Evolutionary conservation across 2,888 invertebrate genomes (phyloP).

Genomic region (Drosophila barbarae): DNA sequence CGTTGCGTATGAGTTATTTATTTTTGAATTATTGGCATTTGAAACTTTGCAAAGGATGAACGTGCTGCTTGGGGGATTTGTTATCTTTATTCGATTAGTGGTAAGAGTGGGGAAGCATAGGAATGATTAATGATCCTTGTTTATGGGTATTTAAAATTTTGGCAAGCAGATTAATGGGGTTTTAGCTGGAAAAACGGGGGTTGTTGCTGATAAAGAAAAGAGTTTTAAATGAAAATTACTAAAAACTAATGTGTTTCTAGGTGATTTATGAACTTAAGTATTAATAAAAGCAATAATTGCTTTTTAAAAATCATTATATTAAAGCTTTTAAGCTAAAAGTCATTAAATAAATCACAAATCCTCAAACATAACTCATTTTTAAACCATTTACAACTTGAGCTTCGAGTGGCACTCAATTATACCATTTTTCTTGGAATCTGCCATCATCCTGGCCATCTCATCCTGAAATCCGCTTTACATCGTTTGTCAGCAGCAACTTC

Average conservation of each 20-base stretch:
- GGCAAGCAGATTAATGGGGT: conserved; percentile 24
- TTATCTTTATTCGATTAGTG: conserved; percentile 28
- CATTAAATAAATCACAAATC: background rate
- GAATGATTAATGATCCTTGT: conserved; percentile 24
- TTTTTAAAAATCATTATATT: background rate
- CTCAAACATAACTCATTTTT: background rate
- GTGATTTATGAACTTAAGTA: background rate
- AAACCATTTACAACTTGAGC: background rate
- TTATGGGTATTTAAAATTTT: conserved; percentile 30
- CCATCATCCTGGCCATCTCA: conserved; percentile 27
- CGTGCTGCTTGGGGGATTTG: conserved; percentile 29
- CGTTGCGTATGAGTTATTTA: conserved; percentile 69
- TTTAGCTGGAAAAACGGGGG: background rate
- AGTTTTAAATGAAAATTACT: background rate
- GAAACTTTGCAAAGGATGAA: conserved; percentile 40
- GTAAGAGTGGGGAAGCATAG: background rate
- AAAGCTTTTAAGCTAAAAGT: background rate
- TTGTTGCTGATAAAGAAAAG: background rate
- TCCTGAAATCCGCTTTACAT: conserved; percentile 25
- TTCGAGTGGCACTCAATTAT: conserved; percentile 18
- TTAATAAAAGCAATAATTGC: background rate
- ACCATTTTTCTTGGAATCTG: conserved; percentile 6
- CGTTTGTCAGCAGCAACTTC: conserved; percentile 28
- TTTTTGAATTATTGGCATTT: conserved; percentile 68
- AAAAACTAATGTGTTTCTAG: background rate